These are phyloP conservation scores for Pterostichus madidus DNA, from an alignment of 2,888 invertebrate genomes.

Conservation along the genomic window DNA sequence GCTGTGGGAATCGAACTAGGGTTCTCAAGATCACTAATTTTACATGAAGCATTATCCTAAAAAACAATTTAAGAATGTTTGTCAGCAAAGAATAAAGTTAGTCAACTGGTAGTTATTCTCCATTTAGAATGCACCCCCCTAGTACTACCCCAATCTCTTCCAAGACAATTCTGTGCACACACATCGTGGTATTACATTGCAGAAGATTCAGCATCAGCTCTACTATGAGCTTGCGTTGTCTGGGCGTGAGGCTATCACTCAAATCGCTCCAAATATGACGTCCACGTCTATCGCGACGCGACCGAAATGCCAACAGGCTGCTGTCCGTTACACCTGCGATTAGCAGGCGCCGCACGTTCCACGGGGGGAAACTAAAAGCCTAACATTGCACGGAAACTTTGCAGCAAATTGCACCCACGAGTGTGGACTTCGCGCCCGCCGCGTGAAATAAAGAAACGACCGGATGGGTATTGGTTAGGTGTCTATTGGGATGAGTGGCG, in stretches of 20 bases:
- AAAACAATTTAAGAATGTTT: too few relatives aligned
- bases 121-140: too few relatives aligned
- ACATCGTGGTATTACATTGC: too few relatives aligned
- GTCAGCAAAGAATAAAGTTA: too few relatives aligned
- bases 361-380: conserved; percentile 63
- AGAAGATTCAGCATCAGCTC: not conserved
- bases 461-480: not conserved
- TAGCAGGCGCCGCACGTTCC: conserved; percentile 60
- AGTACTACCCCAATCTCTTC: too few relatives aligned
- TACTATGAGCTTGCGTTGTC: not conserved
- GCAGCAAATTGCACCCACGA: conserved; percentile 66
- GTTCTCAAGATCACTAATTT: too few relatives aligned
- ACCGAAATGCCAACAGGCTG: conserved; percentile 8
- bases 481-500: too few relatives aligned
- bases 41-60: too few relatives aligned
- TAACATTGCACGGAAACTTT: conserved; percentile 66
- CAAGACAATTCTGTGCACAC: too few relatives aligned
- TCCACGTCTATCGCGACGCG: conserved; percentile 4
- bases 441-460: conserved; percentile 25
- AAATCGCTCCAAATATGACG: conserved; percentile 35
- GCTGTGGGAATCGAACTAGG: too few relatives aligned
- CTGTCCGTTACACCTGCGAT: conserved; percentile 56
- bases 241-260: conserved; percentile 17
- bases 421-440: conserved; percentile 35
- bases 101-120: too few relatives aligned